Evolutionary conservation across 2,113 vertebrate species (phyloP), one percentile per base, ranked within the genome.

Genomic region (Colinus virginianus): DNA sequence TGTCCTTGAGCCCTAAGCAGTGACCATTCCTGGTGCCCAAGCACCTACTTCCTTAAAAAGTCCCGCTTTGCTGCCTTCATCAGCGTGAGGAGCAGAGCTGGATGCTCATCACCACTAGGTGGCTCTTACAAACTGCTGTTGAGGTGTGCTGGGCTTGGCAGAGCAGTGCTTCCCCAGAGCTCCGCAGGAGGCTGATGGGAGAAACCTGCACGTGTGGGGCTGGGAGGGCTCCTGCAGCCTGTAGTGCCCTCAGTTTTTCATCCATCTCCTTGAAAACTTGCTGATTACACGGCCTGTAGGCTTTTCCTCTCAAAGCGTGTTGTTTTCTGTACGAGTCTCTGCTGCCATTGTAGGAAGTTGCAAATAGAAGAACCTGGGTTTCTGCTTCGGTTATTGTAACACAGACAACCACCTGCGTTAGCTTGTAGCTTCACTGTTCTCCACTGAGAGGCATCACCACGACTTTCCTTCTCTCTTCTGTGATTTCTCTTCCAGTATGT

Each of bases 401-500:
- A 19, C 16, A 79, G 36, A 6, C 74, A 51, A 86, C n/a, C 30
- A 19, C 30, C 55, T 58, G 55, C 19, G 11, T n/a, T 58, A 58
- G 55, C 30, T n/a, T 32, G 30, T 42, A 90, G 23, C 25, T 88
- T 78, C 84, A 32, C 58, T 30, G 75, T 66, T 77, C 58, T 78
- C 11, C 25, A 46, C 13, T 66, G 16, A 55, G 58, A 45, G 32
- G 78, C 26, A 17, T 6, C 4, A 34, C 23, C 13, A 32, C 64
- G 16, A 16, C 48, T 30, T 66, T 19, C 56, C 55, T 49, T 55
- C 3, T 2, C 8, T 66, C 26, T 80, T 77, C 55, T 63, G 46
- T 84, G 34, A 3, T 46, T 95, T 97, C 71, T 96, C 84, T 97
- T 95, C 64, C 98, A 99, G 99, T 98, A 98, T 94, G 98, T 98